These are phyloP conservation scores for Platycheirus rosarum DNA, from an alignment of 2,888 invertebrate species.

Conservation along the genomic window DNA sequence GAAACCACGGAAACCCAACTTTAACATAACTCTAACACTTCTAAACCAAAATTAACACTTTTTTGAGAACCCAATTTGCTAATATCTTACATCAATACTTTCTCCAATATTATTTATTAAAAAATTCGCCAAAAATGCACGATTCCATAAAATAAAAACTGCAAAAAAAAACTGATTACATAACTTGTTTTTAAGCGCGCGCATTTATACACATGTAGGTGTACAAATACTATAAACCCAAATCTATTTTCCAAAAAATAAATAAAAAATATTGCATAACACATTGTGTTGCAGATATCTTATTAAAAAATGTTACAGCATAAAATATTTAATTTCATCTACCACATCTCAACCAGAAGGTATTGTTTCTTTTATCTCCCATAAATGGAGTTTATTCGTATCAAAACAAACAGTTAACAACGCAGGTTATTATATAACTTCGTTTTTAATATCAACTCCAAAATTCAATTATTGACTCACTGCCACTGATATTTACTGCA, in stretches of 20 bases:
- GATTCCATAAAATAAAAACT: background rate
- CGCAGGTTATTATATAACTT: background rate
- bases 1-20: no score
- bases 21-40: no score
- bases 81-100: slow-evolving; percentile 23
- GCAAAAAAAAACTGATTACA: background rate
- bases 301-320: background rate
- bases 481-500: no score
- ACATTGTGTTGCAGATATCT: slow-evolving; percentile 17
- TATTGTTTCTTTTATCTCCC: background rate
- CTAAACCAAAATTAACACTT: no score
- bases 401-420: slow-evolving; percentile 25
- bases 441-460: background rate
- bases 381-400: slow-evolving; percentile 16
- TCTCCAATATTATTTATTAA: background rate
- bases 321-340: background rate
- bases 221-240: slow-evolving; percentile 4
- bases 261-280: slow-evolving; percentile 7
- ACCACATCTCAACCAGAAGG: background rate
- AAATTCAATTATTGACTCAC: slow-evolving; percentile 22
- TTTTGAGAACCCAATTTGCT: no score
- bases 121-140: background rate
- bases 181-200: background rate
- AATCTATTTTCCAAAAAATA: background rate
- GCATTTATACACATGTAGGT: slow-evolving; percentile 8